Percentiles rank a stretch among this genome's conserved stretches.
Conservation (phyloP, 1,140 invertebrate genomes). For the Caenorhabditis brenneri region DNA sequence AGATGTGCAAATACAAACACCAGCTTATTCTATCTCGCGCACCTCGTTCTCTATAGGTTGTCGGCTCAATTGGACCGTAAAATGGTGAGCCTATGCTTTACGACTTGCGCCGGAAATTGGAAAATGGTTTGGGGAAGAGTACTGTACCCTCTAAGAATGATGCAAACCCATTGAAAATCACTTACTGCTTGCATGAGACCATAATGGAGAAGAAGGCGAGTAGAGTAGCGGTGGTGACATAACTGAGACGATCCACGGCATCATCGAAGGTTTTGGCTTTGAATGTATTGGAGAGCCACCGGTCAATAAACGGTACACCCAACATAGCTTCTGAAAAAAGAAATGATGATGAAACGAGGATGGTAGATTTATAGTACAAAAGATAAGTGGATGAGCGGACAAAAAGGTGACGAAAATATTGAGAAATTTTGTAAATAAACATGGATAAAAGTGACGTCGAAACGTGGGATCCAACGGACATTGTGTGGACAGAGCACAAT, state of each 20-base stretch:
- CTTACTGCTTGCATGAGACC: conserved; percentile 70
- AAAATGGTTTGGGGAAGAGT: not conserved
- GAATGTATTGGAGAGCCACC: conserved; percentile 63
- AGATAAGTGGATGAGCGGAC: not conserved
- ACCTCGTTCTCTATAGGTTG: conserved; percentile 6
- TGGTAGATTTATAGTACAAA: conserved; percentile 3
- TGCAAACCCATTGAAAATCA: not conserved
- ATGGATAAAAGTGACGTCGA: not conserved
- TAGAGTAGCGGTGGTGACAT: conserved; percentile 63
- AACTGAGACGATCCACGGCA: conserved; percentile 66
- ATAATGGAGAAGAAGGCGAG: conserved; percentile 69
- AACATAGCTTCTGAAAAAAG: conserved; percentile 59
- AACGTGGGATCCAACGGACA: not conserved
- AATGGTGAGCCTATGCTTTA: not conserved
- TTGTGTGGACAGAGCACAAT: not conserved
- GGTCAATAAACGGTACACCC: conserved; percentile 69
- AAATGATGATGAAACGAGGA: not conserved
- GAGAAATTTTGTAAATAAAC: not conserved
- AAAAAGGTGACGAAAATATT: not conserved
- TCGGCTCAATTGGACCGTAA: conserved; percentile 12
- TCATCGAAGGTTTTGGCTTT: conserved; percentile 69
- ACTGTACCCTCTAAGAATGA: not conserved
- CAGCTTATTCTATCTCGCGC: conserved; percentile 23
- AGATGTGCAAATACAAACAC: conserved; percentile 41
- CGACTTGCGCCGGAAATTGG: too few species aligned